Conservation (phyloP, 2,888 invertebrate genomes). For the Allacma fusca region DNA sequence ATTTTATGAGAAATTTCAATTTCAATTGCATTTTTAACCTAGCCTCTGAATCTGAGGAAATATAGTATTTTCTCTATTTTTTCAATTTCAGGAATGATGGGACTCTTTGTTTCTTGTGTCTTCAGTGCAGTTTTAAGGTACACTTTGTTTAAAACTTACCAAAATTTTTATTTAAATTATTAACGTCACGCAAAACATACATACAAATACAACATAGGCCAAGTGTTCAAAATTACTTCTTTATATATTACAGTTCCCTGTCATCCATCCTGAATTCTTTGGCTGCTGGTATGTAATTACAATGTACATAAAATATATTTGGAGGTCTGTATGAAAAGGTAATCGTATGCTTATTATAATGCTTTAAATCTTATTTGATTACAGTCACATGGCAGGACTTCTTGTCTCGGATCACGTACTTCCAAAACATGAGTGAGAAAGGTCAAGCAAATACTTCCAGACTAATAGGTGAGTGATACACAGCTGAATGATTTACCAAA, state of each 20-base stretch:
- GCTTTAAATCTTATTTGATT: background rate
- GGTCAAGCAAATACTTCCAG: slow-evolving; percentile 73
- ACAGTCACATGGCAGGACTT: slow-evolving; percentile 59
- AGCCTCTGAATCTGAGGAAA: no score
- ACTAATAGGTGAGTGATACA: slow-evolving; percentile 69
- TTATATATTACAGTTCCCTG: slow-evolving; percentile 24
- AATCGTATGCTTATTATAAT: background rate
- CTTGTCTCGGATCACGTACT: slow-evolving; percentile 68
- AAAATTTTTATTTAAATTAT: no score
- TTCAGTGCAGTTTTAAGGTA: slow-evolving; percentile 59
- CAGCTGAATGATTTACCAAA: slow-evolving; percentile 33
- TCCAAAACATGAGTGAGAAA: slow-evolving; percentile 70
- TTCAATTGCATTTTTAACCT: background rate
- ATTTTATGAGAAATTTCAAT: background rate
- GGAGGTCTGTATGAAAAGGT: background rate
- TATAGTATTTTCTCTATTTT: background rate
- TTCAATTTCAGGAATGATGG: slow-evolving; percentile 48
- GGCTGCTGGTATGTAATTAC: background rate
- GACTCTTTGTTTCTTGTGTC: slow-evolving; percentile 55
- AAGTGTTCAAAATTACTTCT: slow-evolving; percentile 3
- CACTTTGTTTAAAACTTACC: slow-evolving; percentile 1
- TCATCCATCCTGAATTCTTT: slow-evolving; percentile 29
- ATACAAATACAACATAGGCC: background rate
- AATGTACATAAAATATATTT: background rate
- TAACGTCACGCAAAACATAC: no score